Evolutionary conservation across 2,113 vertebrate genomes (phyloP), one percentile per base, ranked within the genome.

Genomic region (Amphiprion percula): DNA sequence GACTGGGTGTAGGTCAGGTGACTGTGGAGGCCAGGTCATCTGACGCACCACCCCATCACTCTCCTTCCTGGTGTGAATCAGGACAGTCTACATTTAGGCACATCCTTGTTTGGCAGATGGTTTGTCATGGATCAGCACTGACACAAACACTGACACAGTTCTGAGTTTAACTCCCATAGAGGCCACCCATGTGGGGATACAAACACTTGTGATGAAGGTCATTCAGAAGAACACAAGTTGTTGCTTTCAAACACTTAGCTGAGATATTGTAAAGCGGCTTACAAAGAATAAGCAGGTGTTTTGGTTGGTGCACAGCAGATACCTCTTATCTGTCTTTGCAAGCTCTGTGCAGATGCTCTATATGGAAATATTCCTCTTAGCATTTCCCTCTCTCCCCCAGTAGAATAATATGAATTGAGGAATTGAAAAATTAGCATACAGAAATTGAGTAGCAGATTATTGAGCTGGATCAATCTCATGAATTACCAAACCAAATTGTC

Each of bases 401-500:
- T 26, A 26, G 26, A 26, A 26, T 56, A 37, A 58, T 72, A 23
- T 23, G 23, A 72, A 71, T 3, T 10, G 6, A 33, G 1, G 28
- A 53, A 54, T 5, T 1, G 59, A 49, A 37, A 58, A 21, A 44
- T 71, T 39, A 58, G 24, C 3, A 0, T 82, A 41, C 7, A 67
- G 26, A 21, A 50, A 5, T 17, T 7, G 12, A 70, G 41, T 28
- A 10, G 61, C 16, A 50, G 10, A 63, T 50, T 33, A 56, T 23
- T 77, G n/a, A 77, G 44, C 26, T 37, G 24, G 9, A 65, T 67
- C 41, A 59, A 17, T 77, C 54, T 66, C 4, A 53, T 58, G 15
- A 82, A 76, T 68, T n/a, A 76, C 24, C 49, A 33, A 73, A 68
- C 2, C 16, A 61, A 59, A 77, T 21, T 0, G 4, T 49, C 4